Conservation (phyloP, 1,140 invertebrate genomes). For the Ruditapes philippinarum region DNA sequence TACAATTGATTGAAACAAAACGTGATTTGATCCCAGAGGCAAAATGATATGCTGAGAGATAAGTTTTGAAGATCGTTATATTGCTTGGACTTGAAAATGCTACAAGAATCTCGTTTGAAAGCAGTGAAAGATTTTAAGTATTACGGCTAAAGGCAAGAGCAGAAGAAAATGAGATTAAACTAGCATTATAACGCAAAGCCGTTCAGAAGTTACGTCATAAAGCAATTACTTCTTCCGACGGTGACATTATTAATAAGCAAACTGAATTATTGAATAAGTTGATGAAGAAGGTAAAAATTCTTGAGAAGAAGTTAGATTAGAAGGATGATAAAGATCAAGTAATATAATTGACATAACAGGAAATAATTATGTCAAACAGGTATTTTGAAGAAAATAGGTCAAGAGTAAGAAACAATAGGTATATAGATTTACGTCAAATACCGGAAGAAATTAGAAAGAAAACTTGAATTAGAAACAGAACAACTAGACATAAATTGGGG, state of each 20-base stretch:
- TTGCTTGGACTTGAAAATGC: neutral
- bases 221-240: neutral
- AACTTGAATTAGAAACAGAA: too few relatives aligned
- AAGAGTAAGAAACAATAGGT: too few relatives aligned
- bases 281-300: neutral
- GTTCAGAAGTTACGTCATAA: neutral
- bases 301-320: neutral
- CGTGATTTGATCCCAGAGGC: neutral
- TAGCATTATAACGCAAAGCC: neutral
- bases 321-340: neutral
- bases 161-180: neutral
- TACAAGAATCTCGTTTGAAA: neutral
- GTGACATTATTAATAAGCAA: neutral
- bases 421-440: too few relatives aligned
- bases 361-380: too few relatives aligned
- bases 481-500: too few relatives aligned
- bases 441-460: too few relatives aligned
- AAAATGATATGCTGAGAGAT: neutral
- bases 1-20: neutral
- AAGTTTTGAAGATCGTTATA: neutral
- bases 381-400: too few relatives aligned
- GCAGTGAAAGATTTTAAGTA: neutral
- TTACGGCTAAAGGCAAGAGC: neutral
- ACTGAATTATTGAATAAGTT: neutral
- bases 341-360: too few relatives aligned